Conservation (phyloP, 2,888 invertebrate species). For the Napeogenes sylphis region DNA sequence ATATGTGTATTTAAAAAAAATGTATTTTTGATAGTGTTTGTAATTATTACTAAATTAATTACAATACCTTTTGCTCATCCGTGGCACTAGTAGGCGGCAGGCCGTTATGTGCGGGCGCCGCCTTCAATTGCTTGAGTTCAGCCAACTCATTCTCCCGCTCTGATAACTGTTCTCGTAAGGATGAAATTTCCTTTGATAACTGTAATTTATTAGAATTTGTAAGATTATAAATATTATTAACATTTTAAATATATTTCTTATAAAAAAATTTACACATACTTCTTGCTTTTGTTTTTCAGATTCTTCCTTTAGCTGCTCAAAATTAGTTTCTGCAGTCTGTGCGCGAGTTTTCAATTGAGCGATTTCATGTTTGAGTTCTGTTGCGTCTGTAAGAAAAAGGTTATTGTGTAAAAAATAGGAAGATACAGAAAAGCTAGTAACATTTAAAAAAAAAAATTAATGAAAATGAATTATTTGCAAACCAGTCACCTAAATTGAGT, state of each 20-base stretch:
- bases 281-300: conserved; percentile 52
- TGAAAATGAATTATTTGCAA: too few relatives aligned
- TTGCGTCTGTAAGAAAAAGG: conserved; percentile 42
- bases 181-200: conserved; percentile 51
- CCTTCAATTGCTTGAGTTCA: conserved; percentile 56
- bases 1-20: too few relatives aligned
- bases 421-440: too few relatives aligned
- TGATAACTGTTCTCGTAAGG: conserved; percentile 50
- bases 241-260: background rate
- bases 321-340: conserved; percentile 50
- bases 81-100: conserved; percentile 43
- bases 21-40: too few relatives aligned
- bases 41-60: background rate
- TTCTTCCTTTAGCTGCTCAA: conserved; percentile 72
- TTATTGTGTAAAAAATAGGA: background rate
- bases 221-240: background rate
- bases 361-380: conserved; percentile 72
- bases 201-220: conserved; percentile 29
- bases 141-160: conserved; percentile 57
- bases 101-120: conserved; percentile 63
- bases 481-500: too few relatives aligned
- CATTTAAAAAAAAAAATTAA: too few relatives aligned
- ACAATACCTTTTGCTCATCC: conserved; percentile 55
- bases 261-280: conserved; percentile 36
- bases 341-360: conserved; percentile 61